Evolutionary conservation across 2,113 vertebrate species (phyloP).

Genomic region (Mohoua ochrocephala): DNA sequence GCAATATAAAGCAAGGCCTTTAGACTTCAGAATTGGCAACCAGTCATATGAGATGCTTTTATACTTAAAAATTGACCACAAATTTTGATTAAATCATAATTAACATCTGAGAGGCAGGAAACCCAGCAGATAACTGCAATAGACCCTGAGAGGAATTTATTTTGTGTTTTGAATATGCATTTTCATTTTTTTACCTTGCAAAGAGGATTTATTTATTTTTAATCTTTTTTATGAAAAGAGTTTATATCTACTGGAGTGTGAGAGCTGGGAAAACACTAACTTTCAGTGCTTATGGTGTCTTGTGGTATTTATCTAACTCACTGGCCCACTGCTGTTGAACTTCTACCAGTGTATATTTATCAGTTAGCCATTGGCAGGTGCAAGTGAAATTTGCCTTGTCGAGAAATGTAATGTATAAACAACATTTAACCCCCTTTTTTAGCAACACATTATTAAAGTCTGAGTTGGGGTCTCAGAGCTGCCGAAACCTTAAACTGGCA

Average conservation of each 20-base stretch:
- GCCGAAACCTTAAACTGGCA: not conserved
- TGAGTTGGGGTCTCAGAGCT: not conserved
- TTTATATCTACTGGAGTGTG: not conserved
- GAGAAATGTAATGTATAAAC: slow-evolving; percentile 36
- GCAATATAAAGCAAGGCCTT: slow-evolving; percentile 63
- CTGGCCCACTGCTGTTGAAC: slow-evolving; percentile 47
- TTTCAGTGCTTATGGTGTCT: slow-evolving; percentile 13
- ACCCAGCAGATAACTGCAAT: not conserved
- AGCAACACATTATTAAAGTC: slow-evolving; percentile 7
- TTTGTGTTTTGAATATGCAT: not conserved
- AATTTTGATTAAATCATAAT: slow-evolving; percentile 29
- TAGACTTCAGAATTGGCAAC: slow-evolving; percentile 54
- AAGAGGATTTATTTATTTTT: slow-evolving; percentile 17
- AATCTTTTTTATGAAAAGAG: slow-evolving; percentile 11
- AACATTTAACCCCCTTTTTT: not conserved
- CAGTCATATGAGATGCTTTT: slow-evolving; percentile 48
- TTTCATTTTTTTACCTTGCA: not conserved
- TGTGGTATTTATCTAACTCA: slow-evolving; percentile 62
- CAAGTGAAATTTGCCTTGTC: slow-evolving; percentile 45
- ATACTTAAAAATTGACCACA: slow-evolving; percentile 61
- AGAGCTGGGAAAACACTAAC: slow-evolving; percentile 46
- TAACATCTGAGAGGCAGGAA: slow-evolving; percentile 1
- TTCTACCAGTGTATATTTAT: slow-evolving; percentile 57
- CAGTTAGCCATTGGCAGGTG: slow-evolving; percentile 49
- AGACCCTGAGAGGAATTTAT: not conserved